These are phyloP conservation scores for Chloroclystis v-ata DNA, from an alignment of 2,888 invertebrate species.

Conservation along the genomic window DNA sequence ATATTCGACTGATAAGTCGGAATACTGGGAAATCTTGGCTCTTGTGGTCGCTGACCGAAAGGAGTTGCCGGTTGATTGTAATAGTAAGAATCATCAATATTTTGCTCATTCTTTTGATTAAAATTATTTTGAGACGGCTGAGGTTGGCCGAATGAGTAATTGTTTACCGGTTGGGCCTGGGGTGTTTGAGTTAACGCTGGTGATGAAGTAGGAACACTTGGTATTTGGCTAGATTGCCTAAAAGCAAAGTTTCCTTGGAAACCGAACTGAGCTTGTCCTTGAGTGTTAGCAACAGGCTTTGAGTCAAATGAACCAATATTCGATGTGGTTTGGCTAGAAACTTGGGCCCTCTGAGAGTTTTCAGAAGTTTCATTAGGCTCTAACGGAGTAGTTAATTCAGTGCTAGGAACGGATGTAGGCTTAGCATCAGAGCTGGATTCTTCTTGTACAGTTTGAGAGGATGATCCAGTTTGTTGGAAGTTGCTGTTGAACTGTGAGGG, in stretches of 20 bases:
- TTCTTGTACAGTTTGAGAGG: slow-evolving; percentile 4
- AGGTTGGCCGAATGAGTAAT: neutral
- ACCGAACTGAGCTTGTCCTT: slow-evolving; percentile 11
- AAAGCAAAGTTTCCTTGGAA: slow-evolving; percentile 12
- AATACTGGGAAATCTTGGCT: slow-evolving; percentile 36
- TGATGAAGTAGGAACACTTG: slow-evolving; percentile 10
- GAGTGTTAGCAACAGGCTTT: slow-evolving; percentile 8
- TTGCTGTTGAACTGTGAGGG: slow-evolving; percentile 7
- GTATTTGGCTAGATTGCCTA: slow-evolving; percentile 12
- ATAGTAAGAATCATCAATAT: slow-evolving; percentile 47
- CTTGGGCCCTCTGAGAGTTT: slow-evolving; percentile 14
- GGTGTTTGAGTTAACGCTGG: neutral
- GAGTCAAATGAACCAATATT: slow-evolving; percentile 10
- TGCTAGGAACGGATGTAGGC: slow-evolving; percentile 34
- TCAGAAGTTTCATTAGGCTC: slow-evolving; percentile 31
- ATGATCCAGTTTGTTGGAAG: slow-evolving; percentile 7
- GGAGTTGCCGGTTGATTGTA: slow-evolving; percentile 53
- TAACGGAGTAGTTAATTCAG: slow-evolving; percentile 49
- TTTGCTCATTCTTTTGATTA: slow-evolving; percentile 30
- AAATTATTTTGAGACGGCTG: slow-evolving; percentile 12
- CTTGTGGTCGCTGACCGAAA: slow-evolving; percentile 36
- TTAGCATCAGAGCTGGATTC: slow-evolving; percentile 3
- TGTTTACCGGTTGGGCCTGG: too few relatives aligned
- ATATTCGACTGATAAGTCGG: slow-evolving; percentile 43
- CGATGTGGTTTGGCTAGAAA: slow-evolving; percentile 13